Evolutionary conservation across 2,888 invertebrate species (phyloP), one percentile per base, ranked within the genome.

Genomic region (Cetonia aurata): DNA sequence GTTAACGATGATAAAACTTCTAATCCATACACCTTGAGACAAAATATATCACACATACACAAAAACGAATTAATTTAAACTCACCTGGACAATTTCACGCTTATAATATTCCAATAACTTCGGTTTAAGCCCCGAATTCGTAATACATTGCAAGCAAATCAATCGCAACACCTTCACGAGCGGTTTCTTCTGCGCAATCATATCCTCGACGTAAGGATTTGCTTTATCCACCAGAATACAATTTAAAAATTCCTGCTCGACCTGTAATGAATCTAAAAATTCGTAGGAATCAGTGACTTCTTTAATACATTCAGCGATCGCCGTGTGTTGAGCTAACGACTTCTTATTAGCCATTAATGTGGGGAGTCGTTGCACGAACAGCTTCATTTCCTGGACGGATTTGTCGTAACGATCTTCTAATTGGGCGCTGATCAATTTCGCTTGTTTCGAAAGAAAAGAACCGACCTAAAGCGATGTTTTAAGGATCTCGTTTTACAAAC

Each of bases 301-400:
- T 83, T 97, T 96, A 37, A 99, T 92, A 81, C 96, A 90, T 83
- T 97, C 96, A 0, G 97, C 98, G 76, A 99, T 95, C 42, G 96
- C 93, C 4, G 96, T 97, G 80, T 98, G 97, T 84, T 89, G 86
- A 41, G 93, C 92, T n/a, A 96, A 86, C 0, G 95, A 95, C 80
- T 93, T 92, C 80, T 96, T 96, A 75, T 93, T 92, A 17, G 92
- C 93, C 79, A 97, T 86, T 86, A 98, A 90, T 77, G 93, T 92
- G 0, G 97, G 97, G 74, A 98, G 86, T 65, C 93, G 91, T 42
- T 95, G 92, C 1, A 98, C 98, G 83, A 97, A 96, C 80, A 94
- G 91, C 82, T 96, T 96, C 86, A 98, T 95, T 85, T 98, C 96
- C 79, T 95, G 94, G n/a, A 99, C 93, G 0, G 96, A 93, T 82